phyloP scores from a whole-genome alignment of 2,888 invertebrate genomes.

The Synanthedon vespiformis region DNA sequence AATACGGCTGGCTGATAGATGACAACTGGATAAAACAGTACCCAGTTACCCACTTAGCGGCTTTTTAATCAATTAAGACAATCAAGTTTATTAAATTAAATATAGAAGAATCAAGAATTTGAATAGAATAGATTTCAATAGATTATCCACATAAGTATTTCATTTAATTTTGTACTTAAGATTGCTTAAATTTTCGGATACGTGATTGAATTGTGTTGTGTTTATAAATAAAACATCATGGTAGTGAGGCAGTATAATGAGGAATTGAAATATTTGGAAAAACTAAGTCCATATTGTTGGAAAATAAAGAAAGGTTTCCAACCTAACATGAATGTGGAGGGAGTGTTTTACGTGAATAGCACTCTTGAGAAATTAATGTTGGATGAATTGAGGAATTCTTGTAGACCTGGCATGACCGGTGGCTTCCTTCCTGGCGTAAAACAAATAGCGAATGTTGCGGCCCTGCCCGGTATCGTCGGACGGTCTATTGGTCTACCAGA shows the following conservation, averaged over 20 bases:
- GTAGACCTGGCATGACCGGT: constrained; percentile 89
- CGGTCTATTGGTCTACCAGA: constrained; percentile 95
- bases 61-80: no score
- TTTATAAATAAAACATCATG: constrained; percentile 61
- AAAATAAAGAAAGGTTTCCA: constrained; percentile 98
- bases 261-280: constrained; percentile 93
- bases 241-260: constrained; percentile 92
- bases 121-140: no score
- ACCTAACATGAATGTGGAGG: constrained; percentile 99
- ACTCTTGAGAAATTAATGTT: constrained; percentile 95
- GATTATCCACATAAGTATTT: no score
- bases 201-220: no score
- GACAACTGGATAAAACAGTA: no score
- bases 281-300: constrained; percentile 87
- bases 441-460: constrained; percentile 99
- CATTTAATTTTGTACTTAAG: no score
- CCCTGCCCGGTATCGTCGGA: constrained; percentile 96
- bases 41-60: no score
- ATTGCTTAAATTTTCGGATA: no score
- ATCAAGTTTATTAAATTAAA: no score
- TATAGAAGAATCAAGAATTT: no score
- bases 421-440: constrained; percentile 99
- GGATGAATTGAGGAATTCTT: constrained; percentile 92
- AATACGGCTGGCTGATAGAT: no score
- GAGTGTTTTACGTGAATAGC: constrained; percentile 95